phyloP scores from a whole-genome alignment of 1,140 invertebrate genomes.

The Drosophila nasuta region DNA sequence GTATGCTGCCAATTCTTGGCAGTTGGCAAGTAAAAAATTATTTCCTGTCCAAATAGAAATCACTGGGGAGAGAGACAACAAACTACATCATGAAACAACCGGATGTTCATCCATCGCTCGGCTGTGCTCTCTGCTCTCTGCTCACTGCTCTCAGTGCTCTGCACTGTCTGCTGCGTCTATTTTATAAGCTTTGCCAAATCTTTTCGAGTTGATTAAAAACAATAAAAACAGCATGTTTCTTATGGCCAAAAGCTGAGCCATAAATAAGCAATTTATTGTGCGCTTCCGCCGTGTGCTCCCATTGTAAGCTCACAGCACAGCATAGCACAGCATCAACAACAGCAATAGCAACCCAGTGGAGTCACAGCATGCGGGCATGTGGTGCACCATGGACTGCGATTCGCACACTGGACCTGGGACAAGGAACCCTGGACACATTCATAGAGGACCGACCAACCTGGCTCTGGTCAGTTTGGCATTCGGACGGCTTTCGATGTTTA shows the following conservation, averaged over 20 bases:
- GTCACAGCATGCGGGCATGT: conserved; percentile 54
- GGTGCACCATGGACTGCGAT: conserved; percentile 36
- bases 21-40: conserved; percentile 63
- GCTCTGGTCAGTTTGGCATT: conserved; percentile 68
- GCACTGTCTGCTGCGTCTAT: conserved; percentile 65
- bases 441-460: neutral
- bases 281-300: conserved; percentile 77
- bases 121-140: conserved; percentile 13
- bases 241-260: conserved; percentile 80
- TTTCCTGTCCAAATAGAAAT: conserved; percentile 66
- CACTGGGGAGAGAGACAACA: conserved; percentile 17
- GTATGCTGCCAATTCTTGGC: conserved; percentile 8
- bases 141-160: neutral
- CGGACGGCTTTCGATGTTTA: conserved; percentile 80
- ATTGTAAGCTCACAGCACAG: conserved; percentile 63
- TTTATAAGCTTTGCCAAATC: conserved; percentile 81
- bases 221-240: conserved; percentile 82
- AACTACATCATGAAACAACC: conserved; percentile 47
- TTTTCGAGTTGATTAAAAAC: conserved; percentile 83
- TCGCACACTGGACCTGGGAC: conserved; percentile 34
- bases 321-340: neutral
- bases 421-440: neutral
- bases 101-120: conserved; percentile 73
- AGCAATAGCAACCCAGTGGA: conserved; percentile 49
- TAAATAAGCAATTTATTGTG: conserved; percentile 84